phyloP scores from a whole-genome alignment of 2,888 invertebrate genomes.

The Acronicta psi region DNA sequence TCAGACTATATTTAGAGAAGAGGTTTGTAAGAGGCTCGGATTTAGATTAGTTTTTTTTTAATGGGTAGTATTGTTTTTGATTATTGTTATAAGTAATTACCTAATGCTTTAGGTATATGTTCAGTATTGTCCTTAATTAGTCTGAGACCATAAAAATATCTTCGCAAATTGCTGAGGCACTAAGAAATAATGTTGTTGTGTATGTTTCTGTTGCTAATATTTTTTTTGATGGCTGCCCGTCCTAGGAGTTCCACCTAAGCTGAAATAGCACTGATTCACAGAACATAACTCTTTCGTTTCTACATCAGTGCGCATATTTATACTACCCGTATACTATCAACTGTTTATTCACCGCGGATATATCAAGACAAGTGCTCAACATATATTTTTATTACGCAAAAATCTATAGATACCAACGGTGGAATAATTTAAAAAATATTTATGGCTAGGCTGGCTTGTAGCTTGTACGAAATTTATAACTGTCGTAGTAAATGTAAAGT shows the following conservation, averaged over 20 bases:
- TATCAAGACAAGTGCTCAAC: constrained; percentile 34
- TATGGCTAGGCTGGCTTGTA: background rate
- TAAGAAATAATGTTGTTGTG: too few relatives aligned
- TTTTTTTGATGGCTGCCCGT: background rate
- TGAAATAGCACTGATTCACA: constrained; percentile 7
- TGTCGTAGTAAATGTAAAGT: background rate
- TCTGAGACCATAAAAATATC: too few relatives aligned
- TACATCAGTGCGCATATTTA: constrained; percentile 23
- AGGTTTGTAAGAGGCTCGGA: too few relatives aligned
- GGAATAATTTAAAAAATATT: background rate
- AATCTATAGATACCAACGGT: constrained; percentile 10
- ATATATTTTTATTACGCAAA: constrained; percentile 36
- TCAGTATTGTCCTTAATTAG: too few relatives aligned
- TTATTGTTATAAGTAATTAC: too few relatives aligned
- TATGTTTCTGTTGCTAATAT: background rate
- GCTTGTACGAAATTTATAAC: background rate
- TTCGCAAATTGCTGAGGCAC: too few relatives aligned
- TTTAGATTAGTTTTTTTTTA: too few relatives aligned
- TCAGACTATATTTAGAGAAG: background rate
- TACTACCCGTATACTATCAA: constrained; percentile 11
- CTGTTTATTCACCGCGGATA: constrained; percentile 30
- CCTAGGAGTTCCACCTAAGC: background rate
- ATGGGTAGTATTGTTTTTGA: too few relatives aligned
- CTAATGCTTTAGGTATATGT: too few relatives aligned
- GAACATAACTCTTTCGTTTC: constrained; percentile 9